Evolutionary conservation across 1,140 invertebrate genomes (phyloP).

Genomic region (Magallana ariakensis): DNA sequence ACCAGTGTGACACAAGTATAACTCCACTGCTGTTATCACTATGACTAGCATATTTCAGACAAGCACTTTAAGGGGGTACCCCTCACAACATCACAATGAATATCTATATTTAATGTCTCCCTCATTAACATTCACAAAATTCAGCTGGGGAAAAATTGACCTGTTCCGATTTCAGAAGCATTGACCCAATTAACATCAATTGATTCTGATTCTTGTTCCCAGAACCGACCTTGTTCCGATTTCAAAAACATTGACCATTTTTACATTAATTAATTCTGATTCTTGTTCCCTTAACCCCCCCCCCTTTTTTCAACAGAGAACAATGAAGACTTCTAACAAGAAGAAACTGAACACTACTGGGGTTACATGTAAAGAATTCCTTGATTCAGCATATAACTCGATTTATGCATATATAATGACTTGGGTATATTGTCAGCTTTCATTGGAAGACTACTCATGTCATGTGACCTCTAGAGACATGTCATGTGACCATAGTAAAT

Average conservation of each 20-base stretch:
- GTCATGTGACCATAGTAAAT: neutral
- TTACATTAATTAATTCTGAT: too few relatives aligned
- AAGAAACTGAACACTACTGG: slow-evolving; percentile 21
- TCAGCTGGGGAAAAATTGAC: too few relatives aligned
- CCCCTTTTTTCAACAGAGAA: too few relatives aligned
- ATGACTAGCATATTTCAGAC: slow-evolving; percentile 22
- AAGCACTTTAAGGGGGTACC: neutral
- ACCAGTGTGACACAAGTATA: neutral
- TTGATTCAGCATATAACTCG: neutral
- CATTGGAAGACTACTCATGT: slow-evolving; percentile 34
- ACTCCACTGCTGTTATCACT: neutral
- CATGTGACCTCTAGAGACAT: slow-evolving; percentile 28
- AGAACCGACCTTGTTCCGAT: too few relatives aligned
- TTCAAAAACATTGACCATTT: too few relatives aligned
- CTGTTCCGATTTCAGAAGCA: too few relatives aligned
- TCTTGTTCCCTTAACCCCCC: too few relatives aligned
- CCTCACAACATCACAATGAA: neutral
- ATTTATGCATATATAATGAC: slow-evolving; percentile 7
- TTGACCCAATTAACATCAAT: too few relatives aligned
- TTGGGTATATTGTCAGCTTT: slow-evolving; percentile 8
- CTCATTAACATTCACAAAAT: neutral
- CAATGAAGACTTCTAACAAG: neutral
- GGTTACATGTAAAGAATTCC: neutral
- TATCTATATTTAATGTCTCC: neutral
- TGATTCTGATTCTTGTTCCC: too few relatives aligned